Evolutionary conservation across 1,140 invertebrate genomes (phyloP).

Genomic region (Drosophila equinoxialis): DNA sequence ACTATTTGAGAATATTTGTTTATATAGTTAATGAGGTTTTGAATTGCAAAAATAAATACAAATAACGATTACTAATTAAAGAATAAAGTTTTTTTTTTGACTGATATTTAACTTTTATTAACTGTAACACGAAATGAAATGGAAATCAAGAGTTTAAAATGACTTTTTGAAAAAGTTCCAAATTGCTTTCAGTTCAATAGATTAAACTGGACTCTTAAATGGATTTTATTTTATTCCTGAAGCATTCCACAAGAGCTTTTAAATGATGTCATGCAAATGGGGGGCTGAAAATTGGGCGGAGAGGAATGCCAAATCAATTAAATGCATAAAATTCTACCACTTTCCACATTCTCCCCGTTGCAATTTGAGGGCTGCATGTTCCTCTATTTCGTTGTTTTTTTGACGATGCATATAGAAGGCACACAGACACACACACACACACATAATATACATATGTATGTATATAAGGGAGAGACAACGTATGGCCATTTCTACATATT

Average conservation of each 20-base stretch:
- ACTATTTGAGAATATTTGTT: not conserved
- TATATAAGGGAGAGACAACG: slow-evolving; percentile 28
- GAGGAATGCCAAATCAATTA: slow-evolving; percentile 49
- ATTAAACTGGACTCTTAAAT: not conserved
- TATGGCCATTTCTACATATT: slow-evolving; percentile 68
- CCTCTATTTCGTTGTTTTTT: slow-evolving; percentile 30
- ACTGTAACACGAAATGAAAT: too few relatives aligned
- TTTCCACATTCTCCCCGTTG: slow-evolving; percentile 30
- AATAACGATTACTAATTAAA: not conserved
- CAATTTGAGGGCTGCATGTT: slow-evolving; percentile 69
- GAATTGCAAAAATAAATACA: not conserved
- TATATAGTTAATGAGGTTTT: slow-evolving; percentile 11
- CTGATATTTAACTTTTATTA: slow-evolving; percentile 14
- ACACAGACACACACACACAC: too few relatives aligned
- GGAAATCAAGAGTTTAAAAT: not conserved
- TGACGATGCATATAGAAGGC: slow-evolving; percentile 50
- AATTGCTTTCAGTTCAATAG: not conserved
- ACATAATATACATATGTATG: slow-evolving; percentile 24
- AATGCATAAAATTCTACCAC: slow-evolving; percentile 52
- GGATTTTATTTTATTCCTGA: too few relatives aligned
- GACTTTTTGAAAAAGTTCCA: not conserved
- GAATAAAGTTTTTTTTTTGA: not conserved
- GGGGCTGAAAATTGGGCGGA: too few relatives aligned
- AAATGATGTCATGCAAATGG: not conserved
- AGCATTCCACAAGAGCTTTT: too few relatives aligned